Evolutionary conservation across 2,888 invertebrate species (phyloP).

Genomic region (Brachyptera putata): DNA sequence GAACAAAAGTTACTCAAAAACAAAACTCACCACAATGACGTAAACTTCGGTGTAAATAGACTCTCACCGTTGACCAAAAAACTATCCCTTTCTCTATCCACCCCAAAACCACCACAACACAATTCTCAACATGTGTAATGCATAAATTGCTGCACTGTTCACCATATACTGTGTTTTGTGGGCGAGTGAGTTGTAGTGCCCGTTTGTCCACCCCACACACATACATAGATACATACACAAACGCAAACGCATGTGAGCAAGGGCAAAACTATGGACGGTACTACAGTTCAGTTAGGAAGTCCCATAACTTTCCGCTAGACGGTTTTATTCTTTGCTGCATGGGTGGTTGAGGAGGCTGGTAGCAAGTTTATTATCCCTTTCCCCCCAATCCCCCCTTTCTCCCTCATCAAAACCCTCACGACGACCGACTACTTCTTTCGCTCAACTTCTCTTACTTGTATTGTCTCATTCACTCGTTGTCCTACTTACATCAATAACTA

Average conservation of each 20-base stretch:
- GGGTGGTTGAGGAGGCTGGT: constrained; percentile 6
- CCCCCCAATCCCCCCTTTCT: neutral
- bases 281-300: constrained; percentile 9
- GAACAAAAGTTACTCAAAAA: neutral
- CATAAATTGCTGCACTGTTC: neutral
- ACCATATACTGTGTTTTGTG: neutral
- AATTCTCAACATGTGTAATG: neutral
- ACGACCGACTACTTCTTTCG: too few relatives aligned
- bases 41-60: constrained; percentile 6
- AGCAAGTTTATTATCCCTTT: constrained; percentile 4
- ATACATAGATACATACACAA: neutral
- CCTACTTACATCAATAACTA: too few relatives aligned
- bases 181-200: neutral
- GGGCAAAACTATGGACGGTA: constrained; percentile 2
- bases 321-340: constrained; percentile 14
- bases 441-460: too few relatives aligned
- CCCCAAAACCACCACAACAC: neutral
- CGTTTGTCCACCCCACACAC: neutral
- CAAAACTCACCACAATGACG: constrained; percentile 2
- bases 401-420: too few relatives aligned
- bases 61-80: neutral
- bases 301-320: constrained; percentile 9
- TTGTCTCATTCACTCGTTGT: too few relatives aligned
- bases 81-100: neutral
- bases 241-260: neutral